These are phyloP conservation scores for Cartodere bifasciata DNA, from an alignment of 2,888 invertebrate genomes.

Conservation along the genomic window DNA sequence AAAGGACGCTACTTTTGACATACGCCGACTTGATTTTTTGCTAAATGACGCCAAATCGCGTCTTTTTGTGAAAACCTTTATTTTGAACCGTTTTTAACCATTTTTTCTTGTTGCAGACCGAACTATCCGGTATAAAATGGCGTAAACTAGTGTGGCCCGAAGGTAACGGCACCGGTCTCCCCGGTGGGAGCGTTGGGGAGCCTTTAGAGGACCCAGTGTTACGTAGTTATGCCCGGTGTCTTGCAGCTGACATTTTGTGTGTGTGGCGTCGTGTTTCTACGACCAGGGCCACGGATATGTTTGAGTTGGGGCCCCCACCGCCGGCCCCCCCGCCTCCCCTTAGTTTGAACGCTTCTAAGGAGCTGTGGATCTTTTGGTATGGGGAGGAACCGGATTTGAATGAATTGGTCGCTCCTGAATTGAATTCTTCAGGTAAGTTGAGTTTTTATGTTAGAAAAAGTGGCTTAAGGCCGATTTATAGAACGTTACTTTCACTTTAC, in stretches of 20 bases:
- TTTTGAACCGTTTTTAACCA: too few species aligned
- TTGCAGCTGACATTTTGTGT: constrained; percentile 90
- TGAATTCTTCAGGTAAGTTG: constrained; percentile 72
- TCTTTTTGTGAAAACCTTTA: too few species aligned
- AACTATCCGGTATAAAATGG: constrained; percentile 99
- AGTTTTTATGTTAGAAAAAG: too few species aligned
- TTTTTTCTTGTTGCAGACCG: constrained; percentile 84
- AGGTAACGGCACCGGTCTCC: constrained; percentile 37
- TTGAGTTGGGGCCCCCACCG: constrained; percentile 39
- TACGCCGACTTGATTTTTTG: too few species aligned
- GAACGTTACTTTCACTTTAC: too few species aligned
- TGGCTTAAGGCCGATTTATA: too few species aligned
- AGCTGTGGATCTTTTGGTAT: constrained; percentile 99
- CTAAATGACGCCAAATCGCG: too few species aligned
- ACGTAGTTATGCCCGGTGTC: constrained; percentile 80
- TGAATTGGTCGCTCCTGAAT: constrained; percentile 72
- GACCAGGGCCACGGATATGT: constrained; percentile 35
- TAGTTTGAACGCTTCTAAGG: constrained; percentile 80
- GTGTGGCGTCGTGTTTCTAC: constrained; percentile 89
- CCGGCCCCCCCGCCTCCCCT: constrained; percentile 53
- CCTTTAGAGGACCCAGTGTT: constrained; percentile 84
- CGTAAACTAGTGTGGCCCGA: constrained; percentile 85
- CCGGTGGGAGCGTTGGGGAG: constrained; percentile 38
- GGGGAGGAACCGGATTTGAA: constrained; percentile 89
- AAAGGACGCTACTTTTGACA: too few species aligned